Evolutionary conservation across 2,113 vertebrate species (phyloP).

Genomic region (Centrocercus urophasianus): DNA sequence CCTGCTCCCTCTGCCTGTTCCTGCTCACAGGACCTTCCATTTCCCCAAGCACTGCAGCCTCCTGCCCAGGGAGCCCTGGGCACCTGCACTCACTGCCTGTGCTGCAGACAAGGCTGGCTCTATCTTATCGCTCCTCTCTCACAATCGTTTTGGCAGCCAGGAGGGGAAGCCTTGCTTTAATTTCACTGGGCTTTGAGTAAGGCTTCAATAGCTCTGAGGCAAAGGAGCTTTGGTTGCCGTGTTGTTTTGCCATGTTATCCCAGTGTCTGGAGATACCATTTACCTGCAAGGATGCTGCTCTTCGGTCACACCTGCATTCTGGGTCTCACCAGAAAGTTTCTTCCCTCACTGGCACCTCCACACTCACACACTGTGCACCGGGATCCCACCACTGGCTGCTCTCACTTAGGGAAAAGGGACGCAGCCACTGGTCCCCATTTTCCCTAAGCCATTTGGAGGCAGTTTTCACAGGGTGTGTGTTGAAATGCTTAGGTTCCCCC

Average conservation of each 20-base stretch:
- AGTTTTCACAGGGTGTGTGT: background rate
- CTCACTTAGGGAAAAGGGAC: background rate
- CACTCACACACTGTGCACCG: background rate
- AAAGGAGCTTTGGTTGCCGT: background rate
- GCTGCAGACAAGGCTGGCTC: background rate
- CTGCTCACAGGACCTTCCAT: background rate
- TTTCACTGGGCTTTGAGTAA: background rate
- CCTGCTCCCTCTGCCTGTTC: background rate
- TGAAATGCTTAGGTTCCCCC: background rate
- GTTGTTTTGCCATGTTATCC: background rate
- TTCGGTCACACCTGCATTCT: background rate
- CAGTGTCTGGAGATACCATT: background rate
- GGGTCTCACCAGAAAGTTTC: background rate
- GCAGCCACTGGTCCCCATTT: background rate
- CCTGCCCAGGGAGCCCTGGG: background rate
- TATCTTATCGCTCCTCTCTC: background rate
- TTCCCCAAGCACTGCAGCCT: background rate
- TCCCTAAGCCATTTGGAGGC: background rate
- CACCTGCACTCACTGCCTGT: background rate
- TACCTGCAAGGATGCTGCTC: background rate
- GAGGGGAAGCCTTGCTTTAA: background rate
- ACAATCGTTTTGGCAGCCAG: background rate
- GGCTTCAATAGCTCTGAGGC: background rate
- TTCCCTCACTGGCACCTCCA: background rate
- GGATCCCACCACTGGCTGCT: background rate